Evolutionary conservation across 2,888 invertebrate genomes (phyloP).

Genomic region (Brenthis ino): DNA sequence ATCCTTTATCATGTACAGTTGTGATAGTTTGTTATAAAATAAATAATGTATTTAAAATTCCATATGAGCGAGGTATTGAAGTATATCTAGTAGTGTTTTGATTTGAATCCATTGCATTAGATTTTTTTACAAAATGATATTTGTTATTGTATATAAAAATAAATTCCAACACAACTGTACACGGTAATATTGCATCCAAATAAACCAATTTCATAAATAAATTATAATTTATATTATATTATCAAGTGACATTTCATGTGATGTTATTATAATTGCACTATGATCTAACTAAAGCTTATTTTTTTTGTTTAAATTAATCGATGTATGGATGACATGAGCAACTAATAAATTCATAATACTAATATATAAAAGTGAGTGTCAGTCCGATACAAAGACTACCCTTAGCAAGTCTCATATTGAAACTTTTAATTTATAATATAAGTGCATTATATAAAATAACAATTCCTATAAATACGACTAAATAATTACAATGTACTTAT

Average conservation of each 20-base stretch:
- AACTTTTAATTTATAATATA: conserved; percentile 12
- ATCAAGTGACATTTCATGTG: conserved; percentile 36
- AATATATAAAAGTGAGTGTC: conserved; percentile 23
- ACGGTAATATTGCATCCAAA: conserved; percentile 3
- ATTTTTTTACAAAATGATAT: too few species aligned
- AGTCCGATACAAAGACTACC: conserved; percentile 29
- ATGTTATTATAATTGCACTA: conserved; percentile 47
- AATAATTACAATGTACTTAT: conserved; percentile 33
- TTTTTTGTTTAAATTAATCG: conserved; percentile 57
- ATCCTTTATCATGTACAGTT: conserved; percentile 2
- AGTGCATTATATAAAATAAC: conserved; percentile 27
- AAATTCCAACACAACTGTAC: conserved; percentile 3
- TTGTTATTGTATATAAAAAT: background rate
- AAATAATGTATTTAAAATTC: background rate
- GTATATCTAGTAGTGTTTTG: background rate
- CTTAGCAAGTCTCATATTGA: conserved; percentile 6
- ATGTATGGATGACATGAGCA: conserved; percentile 73
- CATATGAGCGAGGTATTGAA: conserved; percentile 10
- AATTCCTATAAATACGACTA: conserved; percentile 30
- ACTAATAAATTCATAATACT: conserved; percentile 41
- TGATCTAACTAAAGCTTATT: conserved; percentile 41
- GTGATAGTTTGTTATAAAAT: background rate
- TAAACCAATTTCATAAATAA: conserved; percentile 8
- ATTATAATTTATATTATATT: background rate
- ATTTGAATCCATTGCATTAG: background rate